A percentile compares a stretch with the other conserved stretches of the same genome.
Evolutionary conservation across 2,888 invertebrate species (phyloP).

Genomic region (Tenodera sinensis): DNA sequence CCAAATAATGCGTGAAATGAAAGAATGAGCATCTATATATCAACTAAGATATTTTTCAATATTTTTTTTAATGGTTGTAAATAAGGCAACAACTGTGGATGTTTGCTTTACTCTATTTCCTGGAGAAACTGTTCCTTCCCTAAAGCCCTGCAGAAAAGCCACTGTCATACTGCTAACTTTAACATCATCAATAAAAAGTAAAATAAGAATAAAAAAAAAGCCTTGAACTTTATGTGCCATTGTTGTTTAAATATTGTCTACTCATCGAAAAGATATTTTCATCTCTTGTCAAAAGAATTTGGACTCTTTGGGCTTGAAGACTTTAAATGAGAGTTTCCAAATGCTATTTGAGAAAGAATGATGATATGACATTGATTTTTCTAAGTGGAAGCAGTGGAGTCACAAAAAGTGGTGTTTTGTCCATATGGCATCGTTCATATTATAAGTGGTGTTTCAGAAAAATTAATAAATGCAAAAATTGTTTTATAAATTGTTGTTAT

Average conservation of each 20-base stretch:
- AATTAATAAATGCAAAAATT: constrained; percentile 22
- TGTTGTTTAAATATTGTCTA: constrained; percentile 27
- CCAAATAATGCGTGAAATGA: background rate
- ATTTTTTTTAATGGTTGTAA: constrained; percentile 20
- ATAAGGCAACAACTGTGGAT: constrained; percentile 19
- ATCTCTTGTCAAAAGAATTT: constrained; percentile 22
- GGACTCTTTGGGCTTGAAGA: constrained; percentile 4
- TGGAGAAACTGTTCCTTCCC: background rate
- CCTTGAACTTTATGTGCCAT: constrained; percentile 25
- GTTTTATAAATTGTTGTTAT: constrained; percentile 13
- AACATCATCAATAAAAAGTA: constrained; percentile 1
- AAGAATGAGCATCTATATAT: background rate
- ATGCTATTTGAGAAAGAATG: constrained; percentile 13
- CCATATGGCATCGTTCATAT: constrained; percentile 21
- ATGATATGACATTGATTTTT: constrained; percentile 15
- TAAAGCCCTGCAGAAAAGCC: constrained; percentile 1
- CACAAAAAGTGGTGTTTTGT: constrained; percentile 17
- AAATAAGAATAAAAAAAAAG: constrained; percentile 5
- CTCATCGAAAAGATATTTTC: constrained; percentile 25
- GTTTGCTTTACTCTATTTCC: constrained; percentile 20
- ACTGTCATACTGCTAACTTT: constrained; percentile 13
- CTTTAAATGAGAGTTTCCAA: constrained; percentile 7
- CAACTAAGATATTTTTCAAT: background rate
- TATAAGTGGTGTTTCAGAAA: constrained; percentile 24
- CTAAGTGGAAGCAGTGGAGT: constrained; percentile 16